A percentile compares a stretch with the other conserved stretches of the same genome.
Conservation (phyloP, 2,888 invertebrate genomes). For the Cetonia aurata region DNA sequence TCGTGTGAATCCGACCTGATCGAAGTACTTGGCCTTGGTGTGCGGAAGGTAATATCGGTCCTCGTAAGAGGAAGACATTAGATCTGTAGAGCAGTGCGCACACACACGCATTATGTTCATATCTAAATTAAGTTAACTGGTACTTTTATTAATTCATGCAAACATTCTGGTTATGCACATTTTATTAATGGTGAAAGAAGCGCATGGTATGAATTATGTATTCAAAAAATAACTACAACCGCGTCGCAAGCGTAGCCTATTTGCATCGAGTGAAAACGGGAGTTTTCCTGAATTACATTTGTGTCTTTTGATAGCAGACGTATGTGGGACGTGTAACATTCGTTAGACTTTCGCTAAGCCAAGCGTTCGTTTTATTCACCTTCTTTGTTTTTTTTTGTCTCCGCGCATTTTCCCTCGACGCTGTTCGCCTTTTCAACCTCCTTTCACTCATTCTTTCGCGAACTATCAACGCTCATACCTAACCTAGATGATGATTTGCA, state of each 20-base stretch:
- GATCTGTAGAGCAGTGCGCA: no score
- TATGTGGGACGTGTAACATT: constrained; percentile 12
- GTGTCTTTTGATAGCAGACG: constrained; percentile 2
- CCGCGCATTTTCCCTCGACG: neutral
- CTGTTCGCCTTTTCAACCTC: constrained; percentile 16
- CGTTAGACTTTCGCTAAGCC: constrained; percentile 28
- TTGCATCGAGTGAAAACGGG: constrained; percentile 11
- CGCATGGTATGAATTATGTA: constrained; percentile 16
- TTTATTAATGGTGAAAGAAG: neutral
- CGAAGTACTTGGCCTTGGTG: no score
- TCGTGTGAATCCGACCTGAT: no score
- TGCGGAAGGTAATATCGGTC: no score
- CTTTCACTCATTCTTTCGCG: constrained; percentile 13
- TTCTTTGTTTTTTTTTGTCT: constrained; percentile 11
- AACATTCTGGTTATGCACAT: neutral
- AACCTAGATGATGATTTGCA: constrained; percentile 22
- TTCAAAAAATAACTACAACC: constrained; percentile 10
- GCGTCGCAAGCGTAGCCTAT: neutral
- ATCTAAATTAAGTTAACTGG: no score
- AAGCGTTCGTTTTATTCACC: constrained; percentile 28
- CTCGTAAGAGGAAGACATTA: no score
- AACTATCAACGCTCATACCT: constrained; percentile 6
- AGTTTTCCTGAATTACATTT: constrained; percentile 24
- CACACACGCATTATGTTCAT: no score
- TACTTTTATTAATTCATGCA: neutral